Evolutionary conservation across 2,888 invertebrate species (phyloP).

Genomic region (Cyaniris semiargus): DNA sequence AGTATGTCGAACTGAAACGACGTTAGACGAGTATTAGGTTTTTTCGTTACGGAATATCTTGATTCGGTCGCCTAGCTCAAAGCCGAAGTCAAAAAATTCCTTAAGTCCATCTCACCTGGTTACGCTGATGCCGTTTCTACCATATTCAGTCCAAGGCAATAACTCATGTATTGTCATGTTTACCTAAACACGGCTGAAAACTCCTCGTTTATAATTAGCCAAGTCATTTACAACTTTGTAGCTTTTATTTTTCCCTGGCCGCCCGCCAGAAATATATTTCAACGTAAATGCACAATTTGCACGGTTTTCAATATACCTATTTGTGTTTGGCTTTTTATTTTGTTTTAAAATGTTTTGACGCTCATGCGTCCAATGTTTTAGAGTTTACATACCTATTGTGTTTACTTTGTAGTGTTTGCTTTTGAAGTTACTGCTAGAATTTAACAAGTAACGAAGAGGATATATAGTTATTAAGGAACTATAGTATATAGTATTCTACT

Average conservation of each 20-base stretch:
- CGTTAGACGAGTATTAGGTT: too few species aligned
- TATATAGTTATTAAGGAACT: too few species aligned
- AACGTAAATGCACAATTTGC: constrained; percentile 25
- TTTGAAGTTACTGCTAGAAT: not conserved
- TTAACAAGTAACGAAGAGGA: too few species aligned
- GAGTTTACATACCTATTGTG: not conserved
- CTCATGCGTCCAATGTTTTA: not conserved
- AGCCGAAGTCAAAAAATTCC: too few species aligned
- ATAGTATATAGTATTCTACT: too few species aligned
- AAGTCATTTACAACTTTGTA: constrained; percentile 16
- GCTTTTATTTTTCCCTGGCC: constrained; percentile 3
- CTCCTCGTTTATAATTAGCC: constrained; percentile 18
- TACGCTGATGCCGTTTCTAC: not conserved
- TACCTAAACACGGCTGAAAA: not conserved
- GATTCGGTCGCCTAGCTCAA: too few species aligned
- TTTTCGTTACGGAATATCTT: too few species aligned
- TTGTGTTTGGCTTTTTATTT: constrained; percentile 23
- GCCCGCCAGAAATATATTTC: constrained; percentile 19
- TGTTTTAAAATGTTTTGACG: not conserved
- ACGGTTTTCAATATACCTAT: constrained; percentile 2
- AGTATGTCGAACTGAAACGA: too few species aligned
- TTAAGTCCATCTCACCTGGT: too few species aligned
- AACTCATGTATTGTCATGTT: not conserved
- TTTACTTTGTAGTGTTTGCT: not conserved
- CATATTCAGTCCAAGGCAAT: not conserved